Evolutionary conservation across 2,113 vertebrate genomes (phyloP).

Genomic region (Opisthocomus hoazin): DNA sequence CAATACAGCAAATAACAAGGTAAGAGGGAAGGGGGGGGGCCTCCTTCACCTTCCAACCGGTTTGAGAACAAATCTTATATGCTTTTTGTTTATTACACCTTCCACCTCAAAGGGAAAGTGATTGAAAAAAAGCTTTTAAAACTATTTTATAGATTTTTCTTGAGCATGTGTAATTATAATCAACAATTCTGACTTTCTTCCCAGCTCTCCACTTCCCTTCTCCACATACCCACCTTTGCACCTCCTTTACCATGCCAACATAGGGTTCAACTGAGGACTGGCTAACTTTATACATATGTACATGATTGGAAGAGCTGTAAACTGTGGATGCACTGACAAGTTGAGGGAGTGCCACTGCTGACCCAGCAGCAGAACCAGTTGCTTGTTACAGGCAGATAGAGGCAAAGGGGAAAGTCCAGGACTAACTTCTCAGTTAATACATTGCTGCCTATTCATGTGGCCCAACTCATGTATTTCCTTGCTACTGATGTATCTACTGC

Average conservation of each 20-base stretch:
- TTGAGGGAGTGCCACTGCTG: too few relatives aligned
- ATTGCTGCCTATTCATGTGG: neutral
- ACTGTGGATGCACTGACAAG: neutral
- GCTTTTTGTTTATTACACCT: too few relatives aligned
- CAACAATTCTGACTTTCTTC: neutral
- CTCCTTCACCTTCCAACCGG: too few relatives aligned
- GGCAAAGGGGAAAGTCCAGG: neutral
- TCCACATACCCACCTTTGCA: neutral
- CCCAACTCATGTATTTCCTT: neutral
- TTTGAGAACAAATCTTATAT: too few relatives aligned
- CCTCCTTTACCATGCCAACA: fast-evolving
- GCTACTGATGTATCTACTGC: neutral
- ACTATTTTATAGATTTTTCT: neutral
- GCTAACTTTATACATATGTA: neutral
- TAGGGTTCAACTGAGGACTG: neutral
- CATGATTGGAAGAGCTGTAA: neutral
- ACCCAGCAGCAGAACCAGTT: neutral
- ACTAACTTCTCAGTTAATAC: neutral
- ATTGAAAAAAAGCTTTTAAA: neutral
- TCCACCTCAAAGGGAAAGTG: neutral
- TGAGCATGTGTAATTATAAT: neutral
- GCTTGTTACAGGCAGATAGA: neutral
- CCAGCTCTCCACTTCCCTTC: neutral
- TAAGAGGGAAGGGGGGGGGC: too few relatives aligned
- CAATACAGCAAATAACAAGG: too few relatives aligned